phyloP scores from a whole-genome alignment of 1,140 invertebrate species.

The Drosophila athabasca region DNA sequence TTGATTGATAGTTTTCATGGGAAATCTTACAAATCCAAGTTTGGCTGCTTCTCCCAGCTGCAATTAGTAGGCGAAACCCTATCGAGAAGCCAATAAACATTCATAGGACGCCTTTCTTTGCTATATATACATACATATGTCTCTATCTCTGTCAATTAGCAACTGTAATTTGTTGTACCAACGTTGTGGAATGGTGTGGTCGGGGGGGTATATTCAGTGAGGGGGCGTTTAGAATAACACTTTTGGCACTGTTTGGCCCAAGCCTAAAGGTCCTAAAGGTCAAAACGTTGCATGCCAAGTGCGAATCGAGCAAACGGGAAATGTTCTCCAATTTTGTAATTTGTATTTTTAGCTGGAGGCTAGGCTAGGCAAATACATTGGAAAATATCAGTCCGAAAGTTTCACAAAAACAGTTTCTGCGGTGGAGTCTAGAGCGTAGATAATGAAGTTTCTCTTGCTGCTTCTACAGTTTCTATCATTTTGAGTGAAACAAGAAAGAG shows the following conservation, averaged over 20 bases:
- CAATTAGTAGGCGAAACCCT: slow-evolving; percentile 67
- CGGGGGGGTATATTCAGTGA: neutral
- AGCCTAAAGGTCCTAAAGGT: slow-evolving; percentile 49
- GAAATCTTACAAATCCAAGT: slow-evolving; percentile 66
- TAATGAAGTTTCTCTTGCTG: no score
- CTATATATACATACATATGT: neutral
- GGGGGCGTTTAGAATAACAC: slow-evolving; percentile 18
- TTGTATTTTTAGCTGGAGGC: slow-evolving; percentile 35
- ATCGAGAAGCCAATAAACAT: slow-evolving; percentile 60
- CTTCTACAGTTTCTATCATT: no score
- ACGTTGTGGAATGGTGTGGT: neutral
- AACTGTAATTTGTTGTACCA: slow-evolving; percentile 26
- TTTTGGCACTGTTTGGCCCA: slow-evolving; percentile 2
- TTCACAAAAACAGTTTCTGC: neutral
- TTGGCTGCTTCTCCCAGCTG: slow-evolving; percentile 22
- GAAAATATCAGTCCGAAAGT: slow-evolving; percentile 1
- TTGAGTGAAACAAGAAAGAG: no score
- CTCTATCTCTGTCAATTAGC: slow-evolving; percentile 32
- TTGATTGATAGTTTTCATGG: neutral
- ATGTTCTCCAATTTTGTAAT: slow-evolving; percentile 29
- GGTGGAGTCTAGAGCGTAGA: no score
- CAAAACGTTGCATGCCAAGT: slow-evolving; percentile 27
- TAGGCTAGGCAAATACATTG: slow-evolving; percentile 14
- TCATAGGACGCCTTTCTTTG: slow-evolving; percentile 15
- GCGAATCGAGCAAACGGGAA: slow-evolving; percentile 24